Evolutionary conservation across 2,113 vertebrate genomes (phyloP).

Genomic region (Nymphicus hollandicus): DNA sequence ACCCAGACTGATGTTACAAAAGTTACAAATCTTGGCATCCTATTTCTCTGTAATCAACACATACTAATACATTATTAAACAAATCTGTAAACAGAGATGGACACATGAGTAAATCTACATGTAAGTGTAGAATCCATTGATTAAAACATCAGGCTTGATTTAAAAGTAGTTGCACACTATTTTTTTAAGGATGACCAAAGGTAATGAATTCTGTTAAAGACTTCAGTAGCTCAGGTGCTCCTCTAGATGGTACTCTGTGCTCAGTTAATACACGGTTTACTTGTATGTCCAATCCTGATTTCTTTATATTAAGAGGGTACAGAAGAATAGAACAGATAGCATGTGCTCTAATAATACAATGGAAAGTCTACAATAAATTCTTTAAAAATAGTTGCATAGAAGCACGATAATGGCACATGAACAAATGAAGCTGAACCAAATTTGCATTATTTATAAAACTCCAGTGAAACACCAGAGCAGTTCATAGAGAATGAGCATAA

Average conservation of each 20-base stretch:
- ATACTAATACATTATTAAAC: background rate
- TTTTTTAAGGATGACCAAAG: background rate
- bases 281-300: background rate
- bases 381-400: background rate
- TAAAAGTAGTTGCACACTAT: background rate
- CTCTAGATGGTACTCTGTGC: constrained; percentile 48
- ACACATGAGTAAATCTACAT: background rate
- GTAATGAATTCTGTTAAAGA: background rate
- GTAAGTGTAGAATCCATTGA: background rate
- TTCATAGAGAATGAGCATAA: background rate
- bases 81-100: background rate
- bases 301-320: background rate
- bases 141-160: background rate
- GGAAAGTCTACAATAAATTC: background rate
- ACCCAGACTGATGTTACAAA: background rate
- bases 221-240: background rate
- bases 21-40: background rate
- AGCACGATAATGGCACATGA: background rate
- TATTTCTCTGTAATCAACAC: background rate
- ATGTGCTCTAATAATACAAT: background rate
- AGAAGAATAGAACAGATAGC: background rate
- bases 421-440: background rate
- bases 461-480: background rate
- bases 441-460: background rate
- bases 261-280: background rate